Percentiles rank a stretch among this genome's conserved stretches.
Evolutionary conservation across 2,797 vertebrate genomes (phyloP).

Genomic region (Heterohyrax brucei): DNA sequence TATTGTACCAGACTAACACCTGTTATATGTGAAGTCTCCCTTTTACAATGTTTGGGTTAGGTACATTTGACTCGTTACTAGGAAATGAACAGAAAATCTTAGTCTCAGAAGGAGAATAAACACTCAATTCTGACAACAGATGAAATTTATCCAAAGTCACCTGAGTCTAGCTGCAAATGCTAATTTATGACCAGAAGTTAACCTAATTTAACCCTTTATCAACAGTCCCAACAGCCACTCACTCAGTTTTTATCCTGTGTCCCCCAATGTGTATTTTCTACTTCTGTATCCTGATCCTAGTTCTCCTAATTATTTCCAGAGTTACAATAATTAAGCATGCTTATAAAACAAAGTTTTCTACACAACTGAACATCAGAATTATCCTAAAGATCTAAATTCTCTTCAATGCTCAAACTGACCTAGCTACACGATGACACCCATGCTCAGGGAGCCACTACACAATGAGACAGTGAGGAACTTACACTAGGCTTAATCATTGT

Average conservation of each 20-base stretch:
- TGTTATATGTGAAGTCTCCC: not conserved
- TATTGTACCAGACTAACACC: constrained; percentile 15
- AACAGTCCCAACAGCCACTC: not conserved
- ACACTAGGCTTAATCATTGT: not conserved
- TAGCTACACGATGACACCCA: not conserved
- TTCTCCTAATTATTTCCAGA: constrained; percentile 61
- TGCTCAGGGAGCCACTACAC: not conserved
- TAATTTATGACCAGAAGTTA: constrained; percentile 29
- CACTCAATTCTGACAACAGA: constrained; percentile 31
- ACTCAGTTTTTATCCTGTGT: constrained; percentile 14
- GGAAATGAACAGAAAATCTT: constrained; percentile 35
- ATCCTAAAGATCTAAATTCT: constrained; percentile 32
- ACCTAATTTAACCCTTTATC: constrained; percentile 16
- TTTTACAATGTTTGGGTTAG: constrained; percentile 5
- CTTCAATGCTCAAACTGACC: not conserved
- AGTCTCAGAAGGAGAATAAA: constrained; percentile 42
- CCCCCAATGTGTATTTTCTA: not conserved
- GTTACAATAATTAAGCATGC: constrained; percentile 29
- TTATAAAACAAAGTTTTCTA: constrained; percentile 44
- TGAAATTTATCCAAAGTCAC: constrained; percentile 59
- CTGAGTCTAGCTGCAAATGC: constrained; percentile 13
- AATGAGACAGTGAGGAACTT: not conserved
- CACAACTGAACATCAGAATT: constrained; percentile 33
- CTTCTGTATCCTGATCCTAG: constrained; percentile 25
- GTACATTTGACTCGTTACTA: not conserved